phyloP scores from a whole-genome alignment of 1,140 invertebrate genomes.

The Drosophila nigromelanica region DNA sequence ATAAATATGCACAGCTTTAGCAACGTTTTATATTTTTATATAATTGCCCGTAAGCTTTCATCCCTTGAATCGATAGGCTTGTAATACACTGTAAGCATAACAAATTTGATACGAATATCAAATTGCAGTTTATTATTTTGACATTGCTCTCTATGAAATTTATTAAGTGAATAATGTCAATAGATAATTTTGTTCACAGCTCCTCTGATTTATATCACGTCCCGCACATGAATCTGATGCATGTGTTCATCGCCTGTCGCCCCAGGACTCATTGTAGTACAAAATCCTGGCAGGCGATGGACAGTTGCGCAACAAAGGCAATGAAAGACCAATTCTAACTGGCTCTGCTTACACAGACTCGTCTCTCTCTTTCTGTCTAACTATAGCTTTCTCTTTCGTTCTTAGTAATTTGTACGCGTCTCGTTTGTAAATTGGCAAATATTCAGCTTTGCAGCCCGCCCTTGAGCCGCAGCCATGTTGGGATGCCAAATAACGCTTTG shows the following conservation, averaged over 20 bases:
- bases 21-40: no score
- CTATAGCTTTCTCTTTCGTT: background rate
- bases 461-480: background rate
- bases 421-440: slow-evolving; percentile 17
- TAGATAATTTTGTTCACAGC: no score
- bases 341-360: background rate
- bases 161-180: no score
- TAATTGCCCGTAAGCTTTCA: no score
- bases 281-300: slow-evolving; percentile 3
- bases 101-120: no score
- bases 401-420: slow-evolving; percentile 16
- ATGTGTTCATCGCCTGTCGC: background rate
- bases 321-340: background rate
- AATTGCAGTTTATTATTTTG: no score
- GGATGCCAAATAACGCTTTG: slow-evolving; percentile 43
- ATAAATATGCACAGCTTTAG: background rate
- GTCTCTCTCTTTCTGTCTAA: background rate
- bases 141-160: no score
- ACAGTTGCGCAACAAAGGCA: slow-evolving; percentile 9
- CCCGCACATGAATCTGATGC: background rate
- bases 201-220: background rate
- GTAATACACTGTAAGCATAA: no score
- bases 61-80: no score
- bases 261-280: background rate
- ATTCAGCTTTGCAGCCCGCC: slow-evolving; percentile 6